Evolutionary conservation across 2,888 invertebrate genomes (phyloP).

Genomic region (Himalopsyche japonica): DNA sequence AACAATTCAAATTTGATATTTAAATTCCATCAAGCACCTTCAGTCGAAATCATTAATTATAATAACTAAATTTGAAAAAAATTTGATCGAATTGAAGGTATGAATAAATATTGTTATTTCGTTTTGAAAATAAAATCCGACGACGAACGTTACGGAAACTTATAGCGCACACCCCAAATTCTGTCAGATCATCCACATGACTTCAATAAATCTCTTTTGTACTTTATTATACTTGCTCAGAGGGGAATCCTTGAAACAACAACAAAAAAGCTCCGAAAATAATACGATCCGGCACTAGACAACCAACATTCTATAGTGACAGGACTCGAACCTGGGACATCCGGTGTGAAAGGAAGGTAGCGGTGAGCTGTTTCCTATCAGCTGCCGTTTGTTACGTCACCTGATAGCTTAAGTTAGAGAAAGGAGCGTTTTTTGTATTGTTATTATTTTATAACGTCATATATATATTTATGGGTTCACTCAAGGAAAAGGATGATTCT

Average conservation of each 20-base stretch:
- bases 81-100: too few species aligned
- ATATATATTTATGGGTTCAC: not conserved
- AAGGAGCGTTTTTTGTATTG: not conserved
- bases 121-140: not conserved
- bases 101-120: too few species aligned
- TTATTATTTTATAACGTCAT: not conserved
- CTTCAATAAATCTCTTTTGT: constrained; percentile 17
- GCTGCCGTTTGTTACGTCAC: constrained; percentile 9
- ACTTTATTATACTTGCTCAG: not conserved
- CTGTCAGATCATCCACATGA: constrained; percentile 14
- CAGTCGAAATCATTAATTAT: too few species aligned
- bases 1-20: too few species aligned
- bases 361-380: constrained; percentile 15
- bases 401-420: not conserved
- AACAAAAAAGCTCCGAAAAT: not conserved
- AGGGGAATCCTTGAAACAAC: not conserved
- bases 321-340: constrained; percentile 1
- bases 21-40: too few species aligned
- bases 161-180: not conserved
- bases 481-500: not conserved
- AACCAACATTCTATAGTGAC: not conserved
- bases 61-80: too few species aligned
- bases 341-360: constrained; percentile 4
- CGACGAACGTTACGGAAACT: not conserved
- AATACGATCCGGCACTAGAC: not conserved